These are phyloP conservation scores for Halichondria panicea DNA, from an alignment of 37 sponge, comb jelly and placozoan species.

Conservation along the genomic window DNA sequence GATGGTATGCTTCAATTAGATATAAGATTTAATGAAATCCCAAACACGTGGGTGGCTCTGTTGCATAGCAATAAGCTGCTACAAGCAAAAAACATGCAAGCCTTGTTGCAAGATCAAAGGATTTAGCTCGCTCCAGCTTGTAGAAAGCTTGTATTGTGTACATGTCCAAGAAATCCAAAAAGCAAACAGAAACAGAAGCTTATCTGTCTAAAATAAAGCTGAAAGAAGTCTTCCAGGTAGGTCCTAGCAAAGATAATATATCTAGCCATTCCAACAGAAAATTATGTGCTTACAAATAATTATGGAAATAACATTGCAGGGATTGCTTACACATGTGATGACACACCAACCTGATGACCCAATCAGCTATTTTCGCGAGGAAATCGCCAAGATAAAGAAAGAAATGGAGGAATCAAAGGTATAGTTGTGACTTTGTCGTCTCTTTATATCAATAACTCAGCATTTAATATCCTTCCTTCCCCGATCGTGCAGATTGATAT, in stretches of 20 bases:
- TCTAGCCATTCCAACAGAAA: background rate
- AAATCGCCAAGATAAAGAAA: conserved; percentile 56
- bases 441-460: background rate
- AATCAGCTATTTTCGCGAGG: conserved; percentile 57
- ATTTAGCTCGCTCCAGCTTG: background rate
- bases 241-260: background rate
- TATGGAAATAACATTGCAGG: conserved; percentile 13
- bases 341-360: conserved; percentile 66
- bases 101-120: conserved; percentile 2
- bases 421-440: background rate
- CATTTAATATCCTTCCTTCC: background rate
- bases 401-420: conserved; percentile 73
- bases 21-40: too few relatives aligned
- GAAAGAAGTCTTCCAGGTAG: conserved; percentile 63
- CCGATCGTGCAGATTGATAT: conserved; percentile 50
- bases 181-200: conserved; percentile 49
- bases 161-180: background rate
- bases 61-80: conserved; percentile 6
- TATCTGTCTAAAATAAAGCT: conserved; percentile 57
- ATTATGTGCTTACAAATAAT: background rate
- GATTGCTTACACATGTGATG: conserved; percentile 61
- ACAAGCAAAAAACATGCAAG: background rate
- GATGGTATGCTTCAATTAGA: conserved; percentile 26
- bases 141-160: background rate
- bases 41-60: too few relatives aligned